Conservation (phyloP, 2,888 invertebrate species). For the Sylvicola cinctus region DNA sequence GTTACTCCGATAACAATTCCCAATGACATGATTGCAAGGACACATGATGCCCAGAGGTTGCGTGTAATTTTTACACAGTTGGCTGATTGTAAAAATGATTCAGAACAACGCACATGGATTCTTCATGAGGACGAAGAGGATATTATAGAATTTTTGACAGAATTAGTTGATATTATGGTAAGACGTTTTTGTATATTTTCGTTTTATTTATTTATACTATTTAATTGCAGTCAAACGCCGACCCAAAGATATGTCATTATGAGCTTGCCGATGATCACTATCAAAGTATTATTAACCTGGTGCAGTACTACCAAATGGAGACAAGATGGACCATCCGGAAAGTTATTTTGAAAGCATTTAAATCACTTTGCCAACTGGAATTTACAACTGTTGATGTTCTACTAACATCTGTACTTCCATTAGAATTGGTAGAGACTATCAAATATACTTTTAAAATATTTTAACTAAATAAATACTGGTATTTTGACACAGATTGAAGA, state of each 20-base stretch:
- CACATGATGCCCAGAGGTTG: constrained; percentile 66
- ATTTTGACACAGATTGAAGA: constrained; percentile 44
- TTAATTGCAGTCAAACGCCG: constrained; percentile 63
- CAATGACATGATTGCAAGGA: constrained; percentile 40
- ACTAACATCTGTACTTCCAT: constrained; percentile 70
- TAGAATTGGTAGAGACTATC: constrained; percentile 74
- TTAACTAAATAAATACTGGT: constrained; percentile 52
- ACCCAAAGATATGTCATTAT: constrained; percentile 68
- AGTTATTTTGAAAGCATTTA: constrained; percentile 64
- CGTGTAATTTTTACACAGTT: constrained; percentile 66
- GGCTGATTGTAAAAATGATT: constrained; percentile 80
- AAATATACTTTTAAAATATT: constrained; percentile 44
- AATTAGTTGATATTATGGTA: constrained; percentile 66
- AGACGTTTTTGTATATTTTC: constrained; percentile 10
- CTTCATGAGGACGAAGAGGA: constrained; percentile 82
- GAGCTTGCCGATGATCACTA: constrained; percentile 70
- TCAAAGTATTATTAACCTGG: constrained; percentile 60
- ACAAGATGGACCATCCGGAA: constrained; percentile 69
- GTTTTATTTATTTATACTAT: constrained; percentile 5
- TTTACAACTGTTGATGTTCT: constrained; percentile 61
- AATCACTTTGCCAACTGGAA: constrained; percentile 71
- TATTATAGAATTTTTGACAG: constrained; percentile 66
- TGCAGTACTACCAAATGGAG: constrained; percentile 94
- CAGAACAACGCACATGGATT: constrained; percentile 90
- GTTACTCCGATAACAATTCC: constrained; percentile 39